Conservation (phyloP, 2,888 invertebrate species). For the Epirrhoe alternata region DNA sequence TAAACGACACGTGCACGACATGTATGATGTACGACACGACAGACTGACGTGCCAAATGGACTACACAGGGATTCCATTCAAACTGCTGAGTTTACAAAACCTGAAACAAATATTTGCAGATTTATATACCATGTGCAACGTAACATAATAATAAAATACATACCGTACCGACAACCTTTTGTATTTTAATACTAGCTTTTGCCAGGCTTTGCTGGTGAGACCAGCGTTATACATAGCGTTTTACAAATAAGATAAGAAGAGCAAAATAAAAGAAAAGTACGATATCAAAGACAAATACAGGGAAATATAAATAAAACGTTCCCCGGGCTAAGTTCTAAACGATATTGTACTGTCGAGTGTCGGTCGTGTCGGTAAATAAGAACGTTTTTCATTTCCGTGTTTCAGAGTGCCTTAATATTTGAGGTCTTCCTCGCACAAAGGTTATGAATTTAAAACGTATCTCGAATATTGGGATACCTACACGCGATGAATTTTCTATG, state of each 20-base stretch:
- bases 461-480: conserved; percentile 28
- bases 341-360: conserved; percentile 3
- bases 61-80: background rate
- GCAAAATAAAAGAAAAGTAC: background rate
- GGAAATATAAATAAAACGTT: conserved; percentile 1
- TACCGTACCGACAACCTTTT: no score
- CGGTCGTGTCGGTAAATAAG: conserved; percentile 21
- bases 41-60: background rate
- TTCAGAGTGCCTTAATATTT: conserved; percentile 41
- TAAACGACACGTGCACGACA: background rate
- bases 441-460: conserved; percentile 41
- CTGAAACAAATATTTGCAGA: no score
- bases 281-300: background rate
- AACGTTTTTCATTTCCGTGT: conserved; percentile 35
- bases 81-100: background rate
- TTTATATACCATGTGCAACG: no score
- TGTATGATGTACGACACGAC: background rate
- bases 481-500: conserved; percentile 32
- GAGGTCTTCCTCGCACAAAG: conserved; percentile 33
- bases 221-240: no score
- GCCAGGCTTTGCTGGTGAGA: no score
- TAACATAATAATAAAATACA: no score
- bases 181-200: no score
- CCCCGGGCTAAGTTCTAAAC: background rate
- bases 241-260: no score